Evolutionary conservation across 2,888 invertebrate genomes (phyloP), one percentile per base, ranked within the genome.

Genomic region (Acleris emargana): DNA sequence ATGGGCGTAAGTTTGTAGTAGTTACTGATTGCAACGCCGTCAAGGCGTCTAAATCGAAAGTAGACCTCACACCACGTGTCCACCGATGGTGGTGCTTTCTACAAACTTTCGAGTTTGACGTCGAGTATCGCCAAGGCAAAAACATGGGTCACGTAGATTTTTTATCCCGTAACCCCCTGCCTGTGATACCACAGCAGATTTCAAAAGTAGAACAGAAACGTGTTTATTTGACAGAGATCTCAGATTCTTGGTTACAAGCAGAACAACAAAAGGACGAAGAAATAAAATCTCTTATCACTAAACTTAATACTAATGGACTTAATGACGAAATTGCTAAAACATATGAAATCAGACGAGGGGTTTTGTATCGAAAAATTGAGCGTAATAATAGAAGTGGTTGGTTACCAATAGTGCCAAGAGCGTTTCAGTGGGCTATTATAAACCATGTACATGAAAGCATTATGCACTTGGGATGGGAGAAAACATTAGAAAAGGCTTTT

Each of bases 401-500:
- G 2, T 57, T 57, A 16, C 57, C 57, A 9, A 57, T 57, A 9
- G 25, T 45, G 45, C 57, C 57, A 17, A 22, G 57, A 1, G 22
- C 57, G 3, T 45, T 57, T 25, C 5, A 45, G 6, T 57, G 43
- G 43, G 20, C 57, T 6, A 45, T 57, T 9, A 45, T 57, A 5
- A 57, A 45, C 45, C 43, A 57, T 11, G 45, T 55, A n/a, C 57
- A 57, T 25, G 57, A 57, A n/a, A 45, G 25, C 22, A 22, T 45
- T 6, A 45, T 57, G 25, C 57, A 57, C 22, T 17, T 45, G 3
- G 57, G 57, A 45, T 57, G 57, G 57, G 25, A 57, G 25, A 57
- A 57, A 17, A 57, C 57, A 45, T 11, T 45, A 17, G 57, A 43
- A 45, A 57, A 57, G 25, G 45, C 45, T 45, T 57, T 25, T n/a